Base-by-base conservation (phyloP, 2,888 invertebrate genomes). In the Ectemnius cavifrons region DNA sequence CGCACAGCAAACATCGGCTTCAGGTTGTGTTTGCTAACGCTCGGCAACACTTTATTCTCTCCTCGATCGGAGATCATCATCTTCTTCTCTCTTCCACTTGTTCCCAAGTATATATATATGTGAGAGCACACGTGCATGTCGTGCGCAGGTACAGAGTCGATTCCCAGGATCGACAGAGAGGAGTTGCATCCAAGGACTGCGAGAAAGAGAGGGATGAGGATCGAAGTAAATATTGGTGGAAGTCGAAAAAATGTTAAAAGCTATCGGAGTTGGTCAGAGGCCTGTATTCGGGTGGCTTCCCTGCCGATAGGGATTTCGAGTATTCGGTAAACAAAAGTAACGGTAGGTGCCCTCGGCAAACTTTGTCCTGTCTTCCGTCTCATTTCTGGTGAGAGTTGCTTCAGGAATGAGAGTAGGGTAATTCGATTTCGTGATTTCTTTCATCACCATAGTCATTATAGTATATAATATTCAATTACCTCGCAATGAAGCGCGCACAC, bases 241-340 rank as follows among this genome's bases (percentile, higher is more conserved):
- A 79, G 81, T 81, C 64, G 75, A 81, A 81, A 81, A 77, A 81
- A 81, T 81, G 69, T 81, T 81, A 81, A 81, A 81, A 81, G 81
- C 81, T 73, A 72, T 77, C 45, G 68, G 69, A 63, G 71, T 63
- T 64, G 65, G 74, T 71, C 49, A 63, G 65, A 63, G 65, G 64
- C 69, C 75, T 75, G 28, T 37, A 37, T 37, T 37, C 8, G 28
- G 28, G 20, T 20, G 20, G 20, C 20, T 20, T 37, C 8, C 65
- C 75, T 76, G 76, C 70, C 73, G 78, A 75, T 73, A 64, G 70
- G 73, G 64, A 78, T 80, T 73, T 80, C 69, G 58, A 75, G 77
- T 71, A 77, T 69, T 77, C 77, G 49, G 63, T 68, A 77, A 75
- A 77, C 58, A 75, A 65, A 67, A 67, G 71, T 69, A 68, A 16